These are phyloP conservation scores for Tetramorium alpestre DNA, from an alignment of 1,140 invertebrate genomes.

Conservation along the genomic window DNA sequence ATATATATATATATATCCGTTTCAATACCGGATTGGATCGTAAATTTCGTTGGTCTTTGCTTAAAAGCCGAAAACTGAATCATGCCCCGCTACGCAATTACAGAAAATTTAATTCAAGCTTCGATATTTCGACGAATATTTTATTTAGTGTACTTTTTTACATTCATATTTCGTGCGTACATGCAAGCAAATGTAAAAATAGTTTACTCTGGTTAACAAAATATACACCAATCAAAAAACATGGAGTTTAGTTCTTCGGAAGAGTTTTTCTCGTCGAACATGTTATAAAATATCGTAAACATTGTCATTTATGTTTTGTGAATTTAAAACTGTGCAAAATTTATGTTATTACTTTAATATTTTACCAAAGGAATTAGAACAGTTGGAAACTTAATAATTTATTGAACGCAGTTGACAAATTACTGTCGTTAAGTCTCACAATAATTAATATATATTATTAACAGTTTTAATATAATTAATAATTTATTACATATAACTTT, in stretches of 20 bases:
- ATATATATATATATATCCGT: constrained; percentile 17
- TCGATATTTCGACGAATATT: constrained; percentile 40
- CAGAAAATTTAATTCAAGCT: constrained; percentile 33
- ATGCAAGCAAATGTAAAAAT: constrained; percentile 10
- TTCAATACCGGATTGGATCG: constrained; percentile 37
- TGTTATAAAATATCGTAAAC: neutral
- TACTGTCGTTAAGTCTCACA: neutral
- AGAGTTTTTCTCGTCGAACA: neutral
- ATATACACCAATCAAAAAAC: neutral
- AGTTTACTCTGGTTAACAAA: neutral
- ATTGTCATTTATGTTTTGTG: neutral
- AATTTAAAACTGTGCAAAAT: neutral
- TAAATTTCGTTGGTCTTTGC: constrained; percentile 53
- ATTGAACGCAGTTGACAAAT: neutral
- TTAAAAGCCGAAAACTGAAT: constrained; percentile 53
- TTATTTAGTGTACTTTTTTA: constrained; percentile 31
- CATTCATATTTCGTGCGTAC: constrained; percentile 6
- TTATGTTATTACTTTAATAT: neutral
- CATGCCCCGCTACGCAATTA: constrained; percentile 11
- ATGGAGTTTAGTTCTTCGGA: neutral
- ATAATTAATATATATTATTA: neutral
- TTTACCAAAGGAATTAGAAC: neutral
- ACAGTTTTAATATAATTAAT: neutral
- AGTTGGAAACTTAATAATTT: neutral
- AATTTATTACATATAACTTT: neutral